phyloP scores from a whole-genome alignment of 2,797 vertebrate species.

The Loriculus beryllinus region DNA sequence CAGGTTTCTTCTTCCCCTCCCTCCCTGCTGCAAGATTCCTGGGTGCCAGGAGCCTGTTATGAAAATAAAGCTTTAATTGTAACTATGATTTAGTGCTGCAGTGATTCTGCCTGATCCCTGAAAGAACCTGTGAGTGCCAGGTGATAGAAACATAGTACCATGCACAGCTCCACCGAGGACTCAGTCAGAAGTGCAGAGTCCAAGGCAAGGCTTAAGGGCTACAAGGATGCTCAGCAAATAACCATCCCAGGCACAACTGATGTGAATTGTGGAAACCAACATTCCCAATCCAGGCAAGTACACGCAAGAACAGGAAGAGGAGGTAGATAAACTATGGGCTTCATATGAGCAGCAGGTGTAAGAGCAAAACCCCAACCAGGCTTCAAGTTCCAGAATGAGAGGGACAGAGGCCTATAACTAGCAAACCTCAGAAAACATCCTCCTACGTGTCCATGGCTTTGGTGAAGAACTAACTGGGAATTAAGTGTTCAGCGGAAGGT shows the following conservation, averaged over 20 bases:
- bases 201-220: background rate
- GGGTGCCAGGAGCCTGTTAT: background rate
- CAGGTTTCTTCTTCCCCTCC: background rate
- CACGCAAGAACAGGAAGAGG: background rate
- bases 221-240: background rate
- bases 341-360: background rate
- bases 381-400: background rate
- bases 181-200: background rate
- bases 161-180: background rate
- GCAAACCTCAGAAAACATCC: background rate
- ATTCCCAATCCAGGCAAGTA: background rate
- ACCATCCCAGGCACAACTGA: background rate
- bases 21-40: background rate
- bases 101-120: background rate
- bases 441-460: background rate
- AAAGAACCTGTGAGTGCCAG: background rate
- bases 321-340: background rate
- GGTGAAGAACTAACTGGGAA: background rate
- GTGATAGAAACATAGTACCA: background rate
- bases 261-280: background rate
- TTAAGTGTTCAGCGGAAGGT: background rate
- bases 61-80: background rate
- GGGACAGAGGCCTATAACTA: background rate
- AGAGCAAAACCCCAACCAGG: background rate
- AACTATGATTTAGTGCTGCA: background rate